A percentile compares a stretch with the other conserved stretches of the same genome.
Evolutionary conservation across 2,888 invertebrate species (phyloP).

Genomic region (Nipponacmea schrenckii): DNA sequence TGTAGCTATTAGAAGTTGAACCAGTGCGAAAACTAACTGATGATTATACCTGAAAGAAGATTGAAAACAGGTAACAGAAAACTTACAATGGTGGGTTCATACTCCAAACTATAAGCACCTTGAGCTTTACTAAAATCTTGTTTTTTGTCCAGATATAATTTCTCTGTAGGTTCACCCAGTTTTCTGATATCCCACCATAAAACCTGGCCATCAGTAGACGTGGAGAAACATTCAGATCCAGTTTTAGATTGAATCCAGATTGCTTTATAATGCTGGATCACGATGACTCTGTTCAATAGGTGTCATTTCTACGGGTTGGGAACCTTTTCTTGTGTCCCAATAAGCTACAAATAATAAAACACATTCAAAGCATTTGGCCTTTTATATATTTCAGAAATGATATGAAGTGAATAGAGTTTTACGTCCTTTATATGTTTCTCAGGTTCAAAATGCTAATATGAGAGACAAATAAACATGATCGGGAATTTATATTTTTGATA

Average conservation of each 20-base stretch:
- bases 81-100: conserved; percentile 79
- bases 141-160: conserved; percentile 78
- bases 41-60: too few relatives aligned
- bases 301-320: conserved; percentile 82
- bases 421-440: not conserved
- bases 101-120: conserved; percentile 82
- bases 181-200: conserved; percentile 86
- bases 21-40: too few relatives aligned
- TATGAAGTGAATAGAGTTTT: too few relatives aligned
- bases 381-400: too few relatives aligned
- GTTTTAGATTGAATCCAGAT: conserved; percentile 95
- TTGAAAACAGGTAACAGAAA: not conserved
- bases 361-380: too few relatives aligned
- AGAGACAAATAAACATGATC: too few relatives aligned
- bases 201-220: conserved; percentile 90
- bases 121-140: conserved; percentile 76
- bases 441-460: too few relatives aligned
- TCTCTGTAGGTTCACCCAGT: conserved; percentile 78
- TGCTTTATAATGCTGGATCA: conserved; percentile 87
- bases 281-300: conserved; percentile 85
- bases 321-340: conserved; percentile 76
- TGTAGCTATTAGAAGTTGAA: too few relatives aligned
- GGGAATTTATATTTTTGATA: too few relatives aligned
- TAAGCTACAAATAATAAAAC: conserved; percentile 57
- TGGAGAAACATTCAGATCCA: conserved; percentile 92